Conservation (phyloP, 2,888 invertebrate species). For the Endotricha flammealis region DNA sequence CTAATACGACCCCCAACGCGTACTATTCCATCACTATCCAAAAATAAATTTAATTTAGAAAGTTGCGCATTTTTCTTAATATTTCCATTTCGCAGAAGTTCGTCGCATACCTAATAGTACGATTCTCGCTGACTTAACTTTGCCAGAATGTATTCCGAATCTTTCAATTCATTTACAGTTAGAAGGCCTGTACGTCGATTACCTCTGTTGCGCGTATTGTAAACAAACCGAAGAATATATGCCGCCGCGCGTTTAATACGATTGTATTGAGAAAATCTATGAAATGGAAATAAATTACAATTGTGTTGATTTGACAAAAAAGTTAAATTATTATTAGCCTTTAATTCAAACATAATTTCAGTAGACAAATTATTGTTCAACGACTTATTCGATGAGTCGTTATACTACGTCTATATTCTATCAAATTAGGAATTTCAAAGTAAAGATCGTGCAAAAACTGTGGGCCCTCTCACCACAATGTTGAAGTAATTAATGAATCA, state of each 20-base stretch:
- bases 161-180: conserved; percentile 8
- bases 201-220: conserved; percentile 11
- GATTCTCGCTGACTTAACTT: background rate
- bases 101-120: background rate
- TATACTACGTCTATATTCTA: no score
- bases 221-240: conserved; percentile 18
- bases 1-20: conserved; percentile 11
- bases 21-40: conserved; percentile 10
- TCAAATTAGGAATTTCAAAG: conserved; percentile 3
- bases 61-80: background rate
- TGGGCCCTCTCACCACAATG: conserved; percentile 24
- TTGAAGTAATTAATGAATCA: conserved; percentile 9
- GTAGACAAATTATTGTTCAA: background rate
- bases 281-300: conserved; percentile 9
- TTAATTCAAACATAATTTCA: conserved; percentile 7
- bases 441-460: conserved; percentile 11
- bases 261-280: conserved; percentile 11
- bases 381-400: no score
- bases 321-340: conserved; percentile 5
- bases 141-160: conserved; percentile 5
- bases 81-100: conserved; percentile 4
- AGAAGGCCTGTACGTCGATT: conserved; percentile 6
- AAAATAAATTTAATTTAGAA: conserved; percentile 8
- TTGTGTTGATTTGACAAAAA: conserved; percentile 3
- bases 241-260: conserved; percentile 14